Evolutionary conservation across 2,113 vertebrate genomes (phyloP), one percentile per base, ranked within the genome.

Genomic region (Anhinga anhinga): DNA sequence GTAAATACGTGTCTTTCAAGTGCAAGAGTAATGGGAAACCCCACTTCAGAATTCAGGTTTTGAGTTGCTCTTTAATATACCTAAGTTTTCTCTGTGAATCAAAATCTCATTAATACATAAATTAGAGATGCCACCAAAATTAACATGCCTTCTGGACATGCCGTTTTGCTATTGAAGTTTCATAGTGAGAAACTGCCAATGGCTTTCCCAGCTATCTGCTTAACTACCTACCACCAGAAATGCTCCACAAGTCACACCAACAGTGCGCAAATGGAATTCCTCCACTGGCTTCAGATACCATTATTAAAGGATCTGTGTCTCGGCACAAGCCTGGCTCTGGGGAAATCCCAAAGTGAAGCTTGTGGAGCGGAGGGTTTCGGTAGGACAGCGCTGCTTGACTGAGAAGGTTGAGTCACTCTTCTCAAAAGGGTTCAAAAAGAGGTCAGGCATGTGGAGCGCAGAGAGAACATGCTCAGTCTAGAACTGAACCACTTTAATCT

Each of bases 341-440:
- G 89, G 56, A 85, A 92, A 50, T 56, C 65, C 89, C 55, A 15
- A 17, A 13, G 45, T 3, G 7, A 32, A 58, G 74, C 49, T 19
- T 7, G 20, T 53, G 69, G 62, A 65, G 50, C 1, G 1, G 20
- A 15, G 1, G 5, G n/a, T 69, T 40, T 82, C 34, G 0, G 59
- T 12, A 61, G 59, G 78, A 38, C 40, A 32, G 18, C 0, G 7
- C 40, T 61, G 53, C 27, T 23, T 3, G 9, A 26, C 23, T 20
- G 9, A 38, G 21, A 3, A 8, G 27, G n/a, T n/a, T 82, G 92
- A 96, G 61, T 79, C 95, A 92, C n/a, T 36, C 27, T 95, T 93
- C 82, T 91, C 85, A 44, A 88, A 87, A 95, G 79, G 32, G 90
- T 88, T 91, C 90, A 88, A 11, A 71, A 67, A 21, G 18, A 62